Evolutionary conservation across 1,140 invertebrate genomes (phyloP).

Genomic region (Ceratina calcarata): DNA sequence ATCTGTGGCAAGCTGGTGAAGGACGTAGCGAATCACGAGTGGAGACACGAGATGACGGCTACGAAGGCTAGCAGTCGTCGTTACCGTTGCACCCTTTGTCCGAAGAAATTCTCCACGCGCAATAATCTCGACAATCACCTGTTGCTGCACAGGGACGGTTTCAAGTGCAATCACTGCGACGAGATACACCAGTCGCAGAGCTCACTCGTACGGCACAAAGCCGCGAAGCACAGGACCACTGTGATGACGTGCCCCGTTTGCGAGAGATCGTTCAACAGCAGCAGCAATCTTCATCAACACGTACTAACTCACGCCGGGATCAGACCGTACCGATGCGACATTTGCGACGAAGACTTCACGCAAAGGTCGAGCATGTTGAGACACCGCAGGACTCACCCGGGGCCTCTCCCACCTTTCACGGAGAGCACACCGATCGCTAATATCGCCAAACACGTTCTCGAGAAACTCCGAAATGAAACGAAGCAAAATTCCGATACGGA

Average conservation of each 20-base stretch:
- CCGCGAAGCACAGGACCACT: slow-evolving; percentile 51
- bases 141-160: slow-evolving; percentile 73
- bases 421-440: slow-evolving; percentile 50
- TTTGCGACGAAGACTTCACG: slow-evolving; percentile 81
- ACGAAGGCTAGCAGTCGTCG: slow-evolving; percentile 22
- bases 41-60: slow-evolving; percentile 56
- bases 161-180: slow-evolving; percentile 54
- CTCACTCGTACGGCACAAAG: slow-evolving; percentile 57
- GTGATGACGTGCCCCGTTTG: slow-evolving; percentile 62
- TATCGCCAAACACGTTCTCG: slow-evolving; percentile 57
- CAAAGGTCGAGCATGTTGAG: slow-evolving; percentile 67
- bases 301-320: slow-evolving; percentile 89
- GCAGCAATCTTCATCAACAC: slow-evolving; percentile 85
- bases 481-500: no score
- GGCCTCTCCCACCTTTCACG: slow-evolving; percentile 10
- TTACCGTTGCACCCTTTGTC: slow-evolving; percentile 78
- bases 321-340: slow-evolving; percentile 88
- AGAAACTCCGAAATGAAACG: slow-evolving; percentile 14
- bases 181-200: slow-evolving; percentile 71
- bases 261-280: slow-evolving; percentile 82
- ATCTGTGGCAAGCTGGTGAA: slow-evolving; percentile 60
- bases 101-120: slow-evolving; percentile 77
- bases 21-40: slow-evolving; percentile 62
- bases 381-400: slow-evolving; percentile 65
- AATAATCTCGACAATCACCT: slow-evolving; percentile 77